Evolutionary conservation across 2,888 invertebrate species (phyloP).

Genomic region (Panzeria rudis): DNA sequence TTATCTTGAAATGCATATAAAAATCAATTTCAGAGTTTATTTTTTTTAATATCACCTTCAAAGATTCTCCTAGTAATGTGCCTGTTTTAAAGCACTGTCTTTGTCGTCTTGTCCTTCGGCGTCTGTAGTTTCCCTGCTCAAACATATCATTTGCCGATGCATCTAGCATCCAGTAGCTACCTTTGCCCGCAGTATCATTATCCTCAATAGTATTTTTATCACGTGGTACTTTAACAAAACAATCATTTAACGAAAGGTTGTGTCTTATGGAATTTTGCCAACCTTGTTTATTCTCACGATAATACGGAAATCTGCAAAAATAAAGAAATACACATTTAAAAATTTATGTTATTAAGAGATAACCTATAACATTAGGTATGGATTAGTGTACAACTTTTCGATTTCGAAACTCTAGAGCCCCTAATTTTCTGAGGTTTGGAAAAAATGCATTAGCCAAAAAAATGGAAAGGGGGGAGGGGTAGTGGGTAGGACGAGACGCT

Average conservation of each 20-base stretch:
- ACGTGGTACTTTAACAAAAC: conserved; percentile 89
- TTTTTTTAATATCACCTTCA: conserved; percentile 73
- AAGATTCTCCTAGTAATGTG: conserved; percentile 72
- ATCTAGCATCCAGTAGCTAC: conserved; percentile 92
- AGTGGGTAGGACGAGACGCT: no score
- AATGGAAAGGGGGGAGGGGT: no score
- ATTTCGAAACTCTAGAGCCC: no score
- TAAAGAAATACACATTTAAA: background rate
- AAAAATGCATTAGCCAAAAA: no score
- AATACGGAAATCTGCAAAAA: conserved; percentile 88
- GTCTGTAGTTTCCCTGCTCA: conserved; percentile 93
- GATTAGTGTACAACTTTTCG: no score
- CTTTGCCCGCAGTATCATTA: conserved; percentile 86
- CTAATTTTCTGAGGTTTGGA: no score
- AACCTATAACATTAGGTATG: no score
- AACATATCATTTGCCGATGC: conserved; percentile 93
- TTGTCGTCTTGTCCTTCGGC: conserved; percentile 87
- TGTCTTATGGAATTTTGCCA: conserved; percentile 93
- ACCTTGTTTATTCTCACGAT: conserved; percentile 92
- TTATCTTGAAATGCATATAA: no score
- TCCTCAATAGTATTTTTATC: conserved; percentile 83
- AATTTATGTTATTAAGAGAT: background rate
- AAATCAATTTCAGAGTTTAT: background rate
- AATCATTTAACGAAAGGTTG: conserved; percentile 92
- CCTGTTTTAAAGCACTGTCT: conserved; percentile 80